A percentile compares a stretch with the other conserved stretches of the same genome.
Conservation (phyloP, 2,113 vertebrate species). For the Carettochelys insculpta region DNA sequence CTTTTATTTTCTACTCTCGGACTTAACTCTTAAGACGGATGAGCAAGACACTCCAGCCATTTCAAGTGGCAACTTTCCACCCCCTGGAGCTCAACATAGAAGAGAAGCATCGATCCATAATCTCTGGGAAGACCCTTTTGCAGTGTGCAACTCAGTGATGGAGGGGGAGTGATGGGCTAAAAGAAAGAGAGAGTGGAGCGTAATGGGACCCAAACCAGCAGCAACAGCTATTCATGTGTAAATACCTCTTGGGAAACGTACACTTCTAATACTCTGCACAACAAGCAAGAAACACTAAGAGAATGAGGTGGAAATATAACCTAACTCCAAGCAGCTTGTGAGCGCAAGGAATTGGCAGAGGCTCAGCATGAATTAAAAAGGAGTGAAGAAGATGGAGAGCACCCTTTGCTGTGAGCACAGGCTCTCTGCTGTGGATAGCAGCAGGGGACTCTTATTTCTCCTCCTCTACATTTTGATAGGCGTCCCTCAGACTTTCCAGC, state of each 20-base stretch:
- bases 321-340: conserved; percentile 10
- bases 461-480: conserved; percentile 81
- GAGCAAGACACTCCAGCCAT: background rate
- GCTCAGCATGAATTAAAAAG: conserved; percentile 72
- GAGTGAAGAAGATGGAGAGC: conserved; percentile 69
- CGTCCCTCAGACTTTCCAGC: conserved; percentile 85
- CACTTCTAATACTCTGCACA: conserved; percentile 43
- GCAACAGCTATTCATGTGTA: background rate
- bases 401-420: conserved; percentile 64
- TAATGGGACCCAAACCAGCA: background rate
- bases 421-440: conserved; percentile 78
- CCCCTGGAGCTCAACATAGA: background rate
- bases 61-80: conserved; percentile 48
- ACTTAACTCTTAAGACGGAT: conserved; percentile 6
- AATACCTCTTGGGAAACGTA: background rate
- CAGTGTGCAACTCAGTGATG: background rate
- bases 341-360: conserved; percentile 52
- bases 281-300: conserved; percentile 61
- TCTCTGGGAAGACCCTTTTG: background rate
- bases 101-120: background rate
- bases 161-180: conserved; percentile 48
- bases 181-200: background rate
- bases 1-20: background rate
- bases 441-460: conserved; percentile 80
- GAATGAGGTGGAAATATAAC: conserved; percentile 60